These are phyloP conservation scores for Tethya wilhelma DNA, from an alignment of 37 sponge, comb jelly and placozoan genomes.

Conservation along the genomic window DNA sequence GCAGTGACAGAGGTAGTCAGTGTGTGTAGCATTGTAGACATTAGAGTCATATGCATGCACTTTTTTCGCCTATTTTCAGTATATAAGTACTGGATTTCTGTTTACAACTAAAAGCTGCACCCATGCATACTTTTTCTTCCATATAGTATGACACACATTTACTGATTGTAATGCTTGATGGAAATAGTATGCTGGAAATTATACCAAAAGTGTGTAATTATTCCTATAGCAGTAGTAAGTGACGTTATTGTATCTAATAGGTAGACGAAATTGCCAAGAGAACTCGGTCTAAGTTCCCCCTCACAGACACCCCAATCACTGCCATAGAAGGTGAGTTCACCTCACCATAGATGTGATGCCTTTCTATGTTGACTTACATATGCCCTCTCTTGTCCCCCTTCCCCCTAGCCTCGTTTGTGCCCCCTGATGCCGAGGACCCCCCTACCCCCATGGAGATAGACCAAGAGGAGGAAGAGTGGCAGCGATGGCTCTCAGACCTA, in stretches of 20 bases:
- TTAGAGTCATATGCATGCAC: no score
- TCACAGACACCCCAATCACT: conserved; percentile 54
- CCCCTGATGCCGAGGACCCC: conserved; percentile 58
- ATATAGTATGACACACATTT: no score
- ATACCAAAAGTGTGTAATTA: no score
- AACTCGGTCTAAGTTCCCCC: conserved; percentile 70
- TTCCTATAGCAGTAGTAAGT: no score
- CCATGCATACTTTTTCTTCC: not conserved
- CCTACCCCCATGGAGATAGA: conserved; percentile 48
- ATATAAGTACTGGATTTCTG: no score
- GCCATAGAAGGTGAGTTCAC: conserved; percentile 49
- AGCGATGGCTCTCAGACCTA: conserved; percentile 67
- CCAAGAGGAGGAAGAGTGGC: conserved; percentile 78
- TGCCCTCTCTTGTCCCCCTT: not conserved
- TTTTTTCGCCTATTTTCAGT: no score
- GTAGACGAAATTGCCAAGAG: conserved; percentile 62
- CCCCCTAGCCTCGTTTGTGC: conserved; percentile 29
- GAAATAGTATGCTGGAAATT: no score
- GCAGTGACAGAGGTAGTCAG: no score
- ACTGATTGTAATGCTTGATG: not conserved
- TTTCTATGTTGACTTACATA: not conserved
- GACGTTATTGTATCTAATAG: no score
- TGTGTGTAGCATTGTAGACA: no score
- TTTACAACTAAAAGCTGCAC: not conserved
- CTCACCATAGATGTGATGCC: not conserved